These are phyloP conservation scores for Vultur gryphus DNA, from an alignment of 2,797 vertebrate species.

Conservation along the genomic window DNA sequence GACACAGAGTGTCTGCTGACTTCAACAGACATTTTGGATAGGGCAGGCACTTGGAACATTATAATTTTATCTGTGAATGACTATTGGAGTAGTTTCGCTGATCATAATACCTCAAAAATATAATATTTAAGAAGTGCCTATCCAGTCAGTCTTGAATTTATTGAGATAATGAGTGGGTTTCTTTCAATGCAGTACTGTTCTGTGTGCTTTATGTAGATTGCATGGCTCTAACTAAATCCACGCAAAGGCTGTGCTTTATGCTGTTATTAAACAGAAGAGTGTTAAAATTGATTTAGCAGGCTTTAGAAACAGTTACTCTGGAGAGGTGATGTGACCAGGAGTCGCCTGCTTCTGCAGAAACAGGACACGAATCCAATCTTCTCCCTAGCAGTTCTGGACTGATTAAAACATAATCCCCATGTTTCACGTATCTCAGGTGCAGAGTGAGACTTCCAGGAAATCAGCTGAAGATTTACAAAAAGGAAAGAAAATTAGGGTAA, in stretches of 20 bases:
- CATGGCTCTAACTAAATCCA: not conserved
- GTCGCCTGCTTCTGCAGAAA: not conserved
- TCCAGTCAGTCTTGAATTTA: not conserved
- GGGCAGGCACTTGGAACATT: not conserved
- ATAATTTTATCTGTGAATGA: not conserved
- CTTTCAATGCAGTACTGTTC: not conserved
- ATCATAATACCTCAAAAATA: not conserved
- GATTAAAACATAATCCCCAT: not conserved
- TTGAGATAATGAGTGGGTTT: not conserved
- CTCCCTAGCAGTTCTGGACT: not conserved
- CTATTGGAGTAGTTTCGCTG: not conserved
- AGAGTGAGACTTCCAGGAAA: not conserved
- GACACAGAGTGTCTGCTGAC: not conserved
- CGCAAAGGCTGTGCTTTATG: not conserved
- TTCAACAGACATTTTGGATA: not conserved
- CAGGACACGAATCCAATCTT: not conserved
- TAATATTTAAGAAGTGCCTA: not conserved
- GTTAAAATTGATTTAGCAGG: not conserved
- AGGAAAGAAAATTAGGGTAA: not conserved
- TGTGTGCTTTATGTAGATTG: not conserved
- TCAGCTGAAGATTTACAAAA: not conserved
- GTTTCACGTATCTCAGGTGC: not conserved
- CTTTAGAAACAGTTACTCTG: not conserved
- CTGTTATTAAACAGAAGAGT: conserved; percentile 14
- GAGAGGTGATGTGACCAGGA: not conserved